Evolutionary conservation across 1,140 invertebrate genomes (phyloP), one percentile per base, ranked within the genome.

Genomic region (Ostrea edulis): DNA sequence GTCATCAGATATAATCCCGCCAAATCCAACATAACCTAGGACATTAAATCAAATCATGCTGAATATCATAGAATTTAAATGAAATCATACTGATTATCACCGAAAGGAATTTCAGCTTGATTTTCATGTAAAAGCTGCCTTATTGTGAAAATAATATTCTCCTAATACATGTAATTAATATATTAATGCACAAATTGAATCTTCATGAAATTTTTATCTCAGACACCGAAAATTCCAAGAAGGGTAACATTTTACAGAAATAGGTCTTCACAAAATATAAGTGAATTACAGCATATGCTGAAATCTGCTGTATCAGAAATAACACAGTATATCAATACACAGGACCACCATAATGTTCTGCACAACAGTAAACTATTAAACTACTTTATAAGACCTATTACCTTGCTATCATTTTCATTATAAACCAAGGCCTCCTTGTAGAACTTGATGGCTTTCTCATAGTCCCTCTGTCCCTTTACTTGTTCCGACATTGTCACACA

Each of bases 351-450:
- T 62, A 62, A 62, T 20, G 55, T 62, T n/a, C 1, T 62, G 55
- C 55, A 17, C 17, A 62, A 7, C n/a, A 62, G 2, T 62, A 8
- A n/a, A 20, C 2, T 20, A 17, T 20, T 20, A 20, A 17, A 62
- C 17, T 62, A 8, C 1, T 62, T 62, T 17, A 62, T 62, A n/a
- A 2, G 17, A 62, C 55, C 14, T 25, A 29, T 58, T 89, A 97
- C 97, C 86, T 96, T 96, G 29, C 96, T 95, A 93, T 99, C 97
- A 89, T 97, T 96, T 5, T 98, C 97, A 84, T 96, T 96, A 92
- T 97, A 96, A 88, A 96, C 96, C 44, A 99, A 95, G 5, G 98
- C 97, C 94, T 99, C 98, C 92, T 98, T 96, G 92, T 98, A 98
- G 92, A 96, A 96, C 81, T 96, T 96, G 83, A 98, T 96, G 8